These are phyloP conservation scores for Gymnobelideus leadbeateri DNA, from an alignment of 2,113 vertebrate species.

Conservation along the genomic window DNA sequence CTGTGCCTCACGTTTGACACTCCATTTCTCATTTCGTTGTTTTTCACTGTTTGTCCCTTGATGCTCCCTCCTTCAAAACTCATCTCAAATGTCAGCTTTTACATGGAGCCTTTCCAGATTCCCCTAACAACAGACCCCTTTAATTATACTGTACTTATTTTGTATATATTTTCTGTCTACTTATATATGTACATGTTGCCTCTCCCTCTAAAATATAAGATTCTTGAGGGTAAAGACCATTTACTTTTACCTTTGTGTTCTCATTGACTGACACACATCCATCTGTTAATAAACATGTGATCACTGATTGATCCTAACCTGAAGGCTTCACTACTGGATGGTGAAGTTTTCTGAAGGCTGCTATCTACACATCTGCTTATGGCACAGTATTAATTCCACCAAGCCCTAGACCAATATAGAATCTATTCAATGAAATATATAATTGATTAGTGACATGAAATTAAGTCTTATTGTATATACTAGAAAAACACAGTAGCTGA, in stretches of 20 bases:
- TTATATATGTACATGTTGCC: not conserved
- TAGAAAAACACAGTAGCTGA: not conserved
- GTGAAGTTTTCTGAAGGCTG: not conserved
- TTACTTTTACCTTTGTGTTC: not conserved
- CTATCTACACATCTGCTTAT: not conserved
- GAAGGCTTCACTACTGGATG: no score
- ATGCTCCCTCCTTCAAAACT: no score
- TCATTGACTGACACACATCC: not conserved
- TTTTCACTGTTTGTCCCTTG: no score
- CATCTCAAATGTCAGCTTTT: no score
- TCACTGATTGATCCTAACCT: not conserved
- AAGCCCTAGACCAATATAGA: not conserved
- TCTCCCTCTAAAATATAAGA: not conserved
- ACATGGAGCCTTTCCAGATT: not conserved
- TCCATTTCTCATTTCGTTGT: no score
- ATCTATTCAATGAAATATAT: not conserved
- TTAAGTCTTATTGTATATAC: not conserved
- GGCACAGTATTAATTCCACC: not conserved
- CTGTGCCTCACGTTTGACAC: no score
- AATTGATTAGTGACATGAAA: not conserved
- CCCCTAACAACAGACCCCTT: not conserved
- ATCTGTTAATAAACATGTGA: not conserved
- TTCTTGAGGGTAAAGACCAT: not conserved
- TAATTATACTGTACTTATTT: not conserved
- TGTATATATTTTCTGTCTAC: no score